These are phyloP conservation scores for Gallinago paraguaiae DNA, from an alignment of 2,113 vertebrate species.

Conservation along the genomic window DNA sequence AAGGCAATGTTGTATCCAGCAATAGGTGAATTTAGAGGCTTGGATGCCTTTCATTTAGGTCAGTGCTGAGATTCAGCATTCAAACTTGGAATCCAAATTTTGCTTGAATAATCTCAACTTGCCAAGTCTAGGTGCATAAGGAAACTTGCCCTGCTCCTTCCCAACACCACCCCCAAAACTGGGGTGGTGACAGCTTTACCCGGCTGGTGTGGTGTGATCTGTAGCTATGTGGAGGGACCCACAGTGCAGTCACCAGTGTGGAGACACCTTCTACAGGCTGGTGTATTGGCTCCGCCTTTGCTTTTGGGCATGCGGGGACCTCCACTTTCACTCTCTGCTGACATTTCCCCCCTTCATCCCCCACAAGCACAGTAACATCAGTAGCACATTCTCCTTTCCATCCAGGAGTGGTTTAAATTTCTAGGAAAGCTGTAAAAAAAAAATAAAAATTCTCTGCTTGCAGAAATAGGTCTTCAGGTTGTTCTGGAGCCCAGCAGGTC, in stretches of 20 bases:
- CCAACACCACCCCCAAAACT: background rate
- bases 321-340: background rate
- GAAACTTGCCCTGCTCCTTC: background rate
- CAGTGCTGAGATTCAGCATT: background rate
- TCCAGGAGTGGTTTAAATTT: background rate
- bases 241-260: accelerated
- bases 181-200: accelerated
- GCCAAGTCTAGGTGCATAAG: background rate
- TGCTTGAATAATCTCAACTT: background rate
- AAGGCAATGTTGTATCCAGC: background rate
- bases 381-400: background rate
- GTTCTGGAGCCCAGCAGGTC: background rate
- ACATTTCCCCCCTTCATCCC: background rate
- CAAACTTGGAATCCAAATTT: background rate
- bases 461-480: background rate
- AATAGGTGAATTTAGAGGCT: background rate
- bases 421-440: background rate
- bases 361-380: background rate
- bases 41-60: background rate
- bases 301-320: background rate
- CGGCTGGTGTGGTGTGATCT: accelerated
- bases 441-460: background rate
- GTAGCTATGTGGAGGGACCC: background rate
- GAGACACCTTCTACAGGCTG: background rate
- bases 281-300: background rate